Base-by-base conservation (phyloP, 2,113 vertebrate species). In the Dasyprocta punctata region DNA sequence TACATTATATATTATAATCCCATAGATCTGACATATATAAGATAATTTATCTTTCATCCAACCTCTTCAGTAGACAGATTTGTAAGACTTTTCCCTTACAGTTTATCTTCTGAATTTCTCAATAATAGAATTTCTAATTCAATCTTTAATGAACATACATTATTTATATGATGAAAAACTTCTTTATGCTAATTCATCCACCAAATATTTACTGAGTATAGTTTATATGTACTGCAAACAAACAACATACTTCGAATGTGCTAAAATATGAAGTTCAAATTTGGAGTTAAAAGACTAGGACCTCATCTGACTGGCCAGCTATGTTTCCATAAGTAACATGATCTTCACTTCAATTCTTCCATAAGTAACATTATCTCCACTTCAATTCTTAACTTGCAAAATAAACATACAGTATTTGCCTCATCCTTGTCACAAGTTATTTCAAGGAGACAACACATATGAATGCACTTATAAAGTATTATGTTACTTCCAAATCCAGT, bases 101-200 rank as follows among this genome's bases (percentile, higher is more conserved):
- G 65, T 67, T 93, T 80, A 75, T 67, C 49, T 93, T 80, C 4
- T 30, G 92, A 85, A 81, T 81, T 90, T 94, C 38, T 86, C 75
- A 94, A 60, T 94, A 95, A 86, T 61, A 36, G 52, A 87, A 95
- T 90, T 78, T 90, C 82, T 56, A 85, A 78, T 80, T 90, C 95
- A 94, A 81, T 67, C 54, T 90, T 84, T 61, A 91, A 86, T 77
- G 20, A 56, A 22, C 5, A 84, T 41, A 54, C n/a, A n/a, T n/a
- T 88, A 44, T 60, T 83, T 92, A 83, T 65, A 93, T 92, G 49
- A 75, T 78, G 20, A 92, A 83, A 85, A 73, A 52, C 6, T 61
- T 60, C 44, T 84, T 92, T 85, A 87, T 60, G 83, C 28, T 65
- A 91, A 81, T 58, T 96, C 8, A 90, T 17, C 82, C 10, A 86